These are phyloP conservation scores for Tinea pellionella DNA, from an alignment of 2,888 invertebrate genomes.

Conservation along the genomic window DNA sequence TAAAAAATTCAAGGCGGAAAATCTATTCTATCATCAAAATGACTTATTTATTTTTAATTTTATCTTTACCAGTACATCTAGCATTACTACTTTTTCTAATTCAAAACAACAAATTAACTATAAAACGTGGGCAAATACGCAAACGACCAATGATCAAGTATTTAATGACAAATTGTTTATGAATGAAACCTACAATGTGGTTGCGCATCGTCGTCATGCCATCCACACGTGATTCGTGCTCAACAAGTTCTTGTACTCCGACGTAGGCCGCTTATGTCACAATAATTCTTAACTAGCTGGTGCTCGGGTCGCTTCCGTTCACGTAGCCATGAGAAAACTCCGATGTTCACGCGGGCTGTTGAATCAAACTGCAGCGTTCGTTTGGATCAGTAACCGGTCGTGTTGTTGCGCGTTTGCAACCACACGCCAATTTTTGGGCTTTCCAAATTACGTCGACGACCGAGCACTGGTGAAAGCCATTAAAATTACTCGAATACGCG, in stretches of 20 bases:
- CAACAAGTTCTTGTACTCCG: background rate
- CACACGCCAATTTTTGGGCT: constrained; percentile 9
- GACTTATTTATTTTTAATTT: too few species aligned
- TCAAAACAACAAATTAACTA: too few species aligned
- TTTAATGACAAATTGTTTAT: background rate
- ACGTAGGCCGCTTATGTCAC: background rate
- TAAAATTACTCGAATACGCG: background rate
- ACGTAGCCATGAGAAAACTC: background rate
- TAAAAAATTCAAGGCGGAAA: too few species aligned
- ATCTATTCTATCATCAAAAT: too few species aligned
- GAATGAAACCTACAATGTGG: background rate
- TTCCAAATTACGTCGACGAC: constrained; percentile 13
- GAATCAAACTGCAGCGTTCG: background rate
- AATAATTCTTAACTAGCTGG: background rate
- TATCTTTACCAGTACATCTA: too few species aligned
- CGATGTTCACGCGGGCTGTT: background rate
- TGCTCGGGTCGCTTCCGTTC: background rate
- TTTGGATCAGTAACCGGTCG: constrained; percentile 7
- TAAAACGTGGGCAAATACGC: background rate
- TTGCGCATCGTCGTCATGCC: background rate
- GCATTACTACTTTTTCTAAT: too few species aligned
- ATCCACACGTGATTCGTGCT: background rate
- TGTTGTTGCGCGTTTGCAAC: background rate
- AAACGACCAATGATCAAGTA: background rate
- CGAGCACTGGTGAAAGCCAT: constrained; percentile 3